phyloP scores from a whole-genome alignment of 2,113 vertebrate species.

The Mesembrinibis cayennensis region DNA sequence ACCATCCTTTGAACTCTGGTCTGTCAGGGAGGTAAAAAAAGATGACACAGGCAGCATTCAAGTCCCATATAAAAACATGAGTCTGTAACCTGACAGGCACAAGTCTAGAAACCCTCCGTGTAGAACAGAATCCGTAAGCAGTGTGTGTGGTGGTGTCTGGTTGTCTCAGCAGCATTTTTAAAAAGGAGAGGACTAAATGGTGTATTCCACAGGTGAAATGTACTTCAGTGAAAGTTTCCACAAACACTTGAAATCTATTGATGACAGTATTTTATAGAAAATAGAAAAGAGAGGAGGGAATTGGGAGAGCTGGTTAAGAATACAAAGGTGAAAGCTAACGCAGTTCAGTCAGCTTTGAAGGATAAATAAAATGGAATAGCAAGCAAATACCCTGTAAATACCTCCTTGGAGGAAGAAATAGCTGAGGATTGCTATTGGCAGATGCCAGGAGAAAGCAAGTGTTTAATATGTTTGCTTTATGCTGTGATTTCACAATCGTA shows the following conservation, averaged over 20 bases:
- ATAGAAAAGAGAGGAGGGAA: neutral
- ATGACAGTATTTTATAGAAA: neutral
- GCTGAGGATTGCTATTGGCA: neutral
- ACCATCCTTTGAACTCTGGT: neutral
- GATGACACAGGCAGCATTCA: neutral
- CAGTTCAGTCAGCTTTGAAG: neutral
- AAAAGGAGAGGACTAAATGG: neutral
- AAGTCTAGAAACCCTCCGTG: neutral
- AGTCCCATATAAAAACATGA: neutral
- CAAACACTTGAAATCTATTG: neutral
- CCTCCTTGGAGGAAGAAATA: neutral
- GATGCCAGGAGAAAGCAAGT: neutral
- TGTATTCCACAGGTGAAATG: neutral
- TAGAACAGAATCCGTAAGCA: neutral
- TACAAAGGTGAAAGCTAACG: neutral
- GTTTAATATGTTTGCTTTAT: neutral
- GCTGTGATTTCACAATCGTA: neutral
- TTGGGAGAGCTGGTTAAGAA: neutral
- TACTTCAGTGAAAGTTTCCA: neutral
- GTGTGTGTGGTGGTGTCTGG: neutral
- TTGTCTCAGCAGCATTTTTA: neutral
- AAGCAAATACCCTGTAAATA: neutral
- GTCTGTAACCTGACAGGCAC: accelerated
- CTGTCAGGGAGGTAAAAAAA: neutral
- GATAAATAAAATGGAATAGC: neutral